Base-by-base conservation (phyloP, 2,113 vertebrate species). In the Circaetus gallicus region DNA sequence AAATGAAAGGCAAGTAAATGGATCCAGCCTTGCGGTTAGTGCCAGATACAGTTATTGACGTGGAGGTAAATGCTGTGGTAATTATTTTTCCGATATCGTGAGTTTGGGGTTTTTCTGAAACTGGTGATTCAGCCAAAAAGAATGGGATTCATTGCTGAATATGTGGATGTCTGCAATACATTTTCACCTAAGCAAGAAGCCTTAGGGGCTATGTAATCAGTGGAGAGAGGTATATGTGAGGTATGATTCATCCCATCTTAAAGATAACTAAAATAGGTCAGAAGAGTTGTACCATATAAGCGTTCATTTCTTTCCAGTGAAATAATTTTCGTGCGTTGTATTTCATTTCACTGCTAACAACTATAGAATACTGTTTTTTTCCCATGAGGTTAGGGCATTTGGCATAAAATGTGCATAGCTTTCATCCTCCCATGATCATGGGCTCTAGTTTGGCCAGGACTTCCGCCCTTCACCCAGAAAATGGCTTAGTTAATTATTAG, bases 1-100 rank as follows among this genome's bases (percentile, higher is more conserved):
- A 93, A 87, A 97, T 72, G 78, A 95, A 89, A 87, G 70, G 36
- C 36, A 85, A 89, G 53, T 79, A 74, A 95, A 80, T 87, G 20
- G 49, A 87, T 65, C 77, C 56, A 52, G 55, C 69, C 74, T 65
- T 79, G 53, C 36, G 86, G n/a, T 40, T 93, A 17, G 28, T 84
- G 61, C 21, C 56, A 85, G 47, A 62, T 63, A 62, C 34, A 70
- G 49, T 79, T 89, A 82, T 32, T 93, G 72, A 61, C 31, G 40
- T 31, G 40, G 21, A 82, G 22, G 34, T 53, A 81, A 92, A 92
- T 69, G 72, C 61, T 67, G n/a, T 72, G 49, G 17, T 85, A 94
- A 95, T 71, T 88, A 3, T 50, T 81, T 72, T 94, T 78, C 36
- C 10, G 65, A 31, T 65, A 65, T 58, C 32, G 6, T 7, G 8